Evolutionary conservation across 2,113 vertebrate species (phyloP).

Genomic region (Sander vitreus): DNA sequence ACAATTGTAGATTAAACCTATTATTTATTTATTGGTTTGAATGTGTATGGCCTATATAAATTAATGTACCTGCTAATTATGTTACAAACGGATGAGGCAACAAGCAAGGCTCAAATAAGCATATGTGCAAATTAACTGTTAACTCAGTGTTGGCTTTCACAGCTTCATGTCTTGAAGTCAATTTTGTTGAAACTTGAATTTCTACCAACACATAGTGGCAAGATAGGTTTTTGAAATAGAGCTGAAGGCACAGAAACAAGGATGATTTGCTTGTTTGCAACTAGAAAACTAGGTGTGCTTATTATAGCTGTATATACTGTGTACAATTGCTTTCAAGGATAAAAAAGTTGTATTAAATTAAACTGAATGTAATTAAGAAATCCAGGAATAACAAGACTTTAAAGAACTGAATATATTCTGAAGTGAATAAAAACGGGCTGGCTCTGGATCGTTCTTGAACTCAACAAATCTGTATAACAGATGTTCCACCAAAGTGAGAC

Average conservation of each 20-base stretch:
- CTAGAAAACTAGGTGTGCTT: not conserved
- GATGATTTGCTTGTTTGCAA: not conserved
- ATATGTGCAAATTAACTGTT: not conserved
- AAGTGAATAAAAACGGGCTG: not conserved
- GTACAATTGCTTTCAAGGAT: not conserved
- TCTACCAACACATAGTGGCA: not conserved
- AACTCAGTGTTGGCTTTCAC: not conserved
- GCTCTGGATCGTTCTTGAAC: constrained; percentile 8
- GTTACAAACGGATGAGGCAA: not conserved
- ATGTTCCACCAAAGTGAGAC: constrained; percentile 2
- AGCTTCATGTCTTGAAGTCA: not conserved
- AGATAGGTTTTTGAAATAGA: not conserved
- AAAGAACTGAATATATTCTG: not conserved
- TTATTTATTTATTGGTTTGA: not conserved
- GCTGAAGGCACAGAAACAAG: constrained; percentile 2
- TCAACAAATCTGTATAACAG: constrained; percentile 15
- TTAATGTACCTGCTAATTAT: constrained; percentile 12
- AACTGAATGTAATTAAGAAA: constrained; percentile 5
- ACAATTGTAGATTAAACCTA: not conserved
- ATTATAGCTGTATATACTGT: not conserved
- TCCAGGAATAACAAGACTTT: not conserved
- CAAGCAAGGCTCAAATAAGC: not conserved
- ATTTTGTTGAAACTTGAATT: not conserved
- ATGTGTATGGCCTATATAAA: constrained; percentile 9
- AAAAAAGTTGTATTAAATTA: not conserved